Evolutionary conservation across 1,140 invertebrate species (phyloP).

Genomic region (Amyelois transitella): DNA sequence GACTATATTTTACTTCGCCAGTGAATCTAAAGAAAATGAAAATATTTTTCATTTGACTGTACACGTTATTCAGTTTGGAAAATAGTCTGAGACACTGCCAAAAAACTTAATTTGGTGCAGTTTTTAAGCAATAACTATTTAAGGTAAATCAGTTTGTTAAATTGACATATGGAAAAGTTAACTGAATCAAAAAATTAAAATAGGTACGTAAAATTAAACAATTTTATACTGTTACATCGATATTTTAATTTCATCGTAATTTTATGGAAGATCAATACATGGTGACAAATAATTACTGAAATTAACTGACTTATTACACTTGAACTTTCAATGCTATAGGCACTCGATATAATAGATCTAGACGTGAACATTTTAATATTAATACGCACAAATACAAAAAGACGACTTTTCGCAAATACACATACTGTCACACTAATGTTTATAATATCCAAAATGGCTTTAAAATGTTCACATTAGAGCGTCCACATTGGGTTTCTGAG

Average conservation of each 20-base stretch:
- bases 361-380: constrained; percentile 68
- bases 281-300: constrained; percentile 72
- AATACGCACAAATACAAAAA: constrained; percentile 64
- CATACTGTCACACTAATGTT: constrained; percentile 53
- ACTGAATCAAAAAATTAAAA: neutral
- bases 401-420: constrained; percentile 56
- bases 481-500: constrained; percentile 46
- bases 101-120: no score
- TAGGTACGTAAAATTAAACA: constrained; percentile 45
- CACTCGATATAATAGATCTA: constrained; percentile 72
- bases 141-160: no score
- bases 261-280: constrained; percentile 74
- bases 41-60: no score
- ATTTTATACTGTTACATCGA: constrained; percentile 68
- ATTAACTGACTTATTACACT: constrained; percentile 72
- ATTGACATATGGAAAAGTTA: no score
- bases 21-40: neutral
- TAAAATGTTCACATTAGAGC: constrained; percentile 68
- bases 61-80: no score
- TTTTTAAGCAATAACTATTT: no score
- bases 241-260: constrained; percentile 74
- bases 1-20: constrained; percentile 12
- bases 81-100: no score
- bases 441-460: constrained; percentile 61
- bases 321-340: constrained; percentile 71